A percentile compares a stretch with the other conserved stretches of the same genome.
Evolutionary conservation across 2,888 invertebrate genomes (phyloP).

Genomic region (Nomada fucata): DNA sequence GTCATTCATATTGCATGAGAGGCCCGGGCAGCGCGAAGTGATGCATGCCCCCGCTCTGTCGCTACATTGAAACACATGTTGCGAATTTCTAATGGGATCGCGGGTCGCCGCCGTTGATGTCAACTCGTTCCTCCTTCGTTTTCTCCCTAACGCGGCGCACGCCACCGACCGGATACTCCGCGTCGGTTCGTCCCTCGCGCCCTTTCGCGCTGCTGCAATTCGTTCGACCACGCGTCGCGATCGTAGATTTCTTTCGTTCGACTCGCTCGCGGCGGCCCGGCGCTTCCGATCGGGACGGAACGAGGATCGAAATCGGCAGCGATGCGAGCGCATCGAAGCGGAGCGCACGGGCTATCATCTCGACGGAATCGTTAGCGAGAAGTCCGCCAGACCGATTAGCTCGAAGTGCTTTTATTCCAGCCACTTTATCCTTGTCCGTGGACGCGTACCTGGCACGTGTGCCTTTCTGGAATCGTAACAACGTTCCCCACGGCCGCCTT

Average conservation of each 20-base stretch:
- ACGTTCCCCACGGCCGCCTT: slow-evolving; percentile 55
- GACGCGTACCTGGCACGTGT: slow-evolving; percentile 61
- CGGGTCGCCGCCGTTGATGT: slow-evolving; percentile 39
- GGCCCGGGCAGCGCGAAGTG: slow-evolving; percentile 68
- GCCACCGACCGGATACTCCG: slow-evolving; percentile 31
- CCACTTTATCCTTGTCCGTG: slow-evolving; percentile 63
- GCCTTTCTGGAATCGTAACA: slow-evolving; percentile 57
- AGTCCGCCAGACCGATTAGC: slow-evolving; percentile 64
- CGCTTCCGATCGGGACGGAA: neutral
- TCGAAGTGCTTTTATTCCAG: slow-evolving; percentile 65
- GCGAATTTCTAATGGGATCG: slow-evolving; percentile 68
- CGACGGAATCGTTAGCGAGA: slow-evolving; percentile 56
- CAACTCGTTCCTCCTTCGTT: slow-evolving; percentile 50
- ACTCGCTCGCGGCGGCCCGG: too few species aligned
- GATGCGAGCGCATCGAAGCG: too few species aligned
- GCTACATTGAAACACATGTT: slow-evolving; percentile 75
- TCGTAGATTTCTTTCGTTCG: too few species aligned
- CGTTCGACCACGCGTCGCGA: neutral
- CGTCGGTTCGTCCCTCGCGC: slow-evolving; percentile 62
- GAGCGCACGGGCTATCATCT: slow-evolving; percentile 38
- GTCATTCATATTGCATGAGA: slow-evolving; percentile 78
- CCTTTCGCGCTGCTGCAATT: neutral
- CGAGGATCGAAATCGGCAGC: too few species aligned
- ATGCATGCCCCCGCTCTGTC: slow-evolving; percentile 69
- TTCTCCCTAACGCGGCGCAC: slow-evolving; percentile 43